Conservation (phyloP, 2,797 vertebrate genomes). For the Ciconia nigra region DNA sequence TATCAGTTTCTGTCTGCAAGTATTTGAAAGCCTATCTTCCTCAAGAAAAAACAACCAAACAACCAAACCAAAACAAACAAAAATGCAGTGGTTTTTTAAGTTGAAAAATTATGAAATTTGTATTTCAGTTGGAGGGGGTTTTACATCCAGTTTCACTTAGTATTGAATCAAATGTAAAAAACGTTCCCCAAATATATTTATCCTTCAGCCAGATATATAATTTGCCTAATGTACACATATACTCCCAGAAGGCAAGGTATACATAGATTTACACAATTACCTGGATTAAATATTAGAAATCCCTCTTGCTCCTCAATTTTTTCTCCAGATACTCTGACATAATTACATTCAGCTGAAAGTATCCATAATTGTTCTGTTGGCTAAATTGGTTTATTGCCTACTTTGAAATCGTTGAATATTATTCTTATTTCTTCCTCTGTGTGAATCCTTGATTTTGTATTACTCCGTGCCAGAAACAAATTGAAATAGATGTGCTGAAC, state of each 20-base stretch:
- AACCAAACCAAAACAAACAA: not conserved
- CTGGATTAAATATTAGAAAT: conserved; percentile 11
- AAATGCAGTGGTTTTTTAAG: fast-evolving
- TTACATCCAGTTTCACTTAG: not conserved
- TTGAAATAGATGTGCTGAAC: conserved; percentile 64
- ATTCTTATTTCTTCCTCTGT: conserved; percentile 38
- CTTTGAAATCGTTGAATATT: conserved; percentile 48
- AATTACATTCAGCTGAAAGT: conserved; percentile 5
- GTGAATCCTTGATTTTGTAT: conserved; percentile 25
- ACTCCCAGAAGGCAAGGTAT: not conserved
- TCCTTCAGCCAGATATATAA: not conserved
- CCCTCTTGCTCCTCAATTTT: not conserved
- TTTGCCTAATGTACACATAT: not conserved
- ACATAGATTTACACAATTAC: not conserved
- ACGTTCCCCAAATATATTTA: not conserved
- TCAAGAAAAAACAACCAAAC: not conserved
- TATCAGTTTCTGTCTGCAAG: not conserved
- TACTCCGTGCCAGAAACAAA: conserved; percentile 57
- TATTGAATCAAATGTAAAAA: not conserved
- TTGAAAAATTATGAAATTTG: not conserved
- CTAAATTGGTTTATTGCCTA: conserved; percentile 24
- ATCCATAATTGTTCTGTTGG: not conserved
- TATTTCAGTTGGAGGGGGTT: not conserved
- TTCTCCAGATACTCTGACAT: not conserved
- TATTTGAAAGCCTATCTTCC: not conserved